Conservation (phyloP, 2,888 invertebrate genomes). For the Caenorhabditis sp. region DNA sequence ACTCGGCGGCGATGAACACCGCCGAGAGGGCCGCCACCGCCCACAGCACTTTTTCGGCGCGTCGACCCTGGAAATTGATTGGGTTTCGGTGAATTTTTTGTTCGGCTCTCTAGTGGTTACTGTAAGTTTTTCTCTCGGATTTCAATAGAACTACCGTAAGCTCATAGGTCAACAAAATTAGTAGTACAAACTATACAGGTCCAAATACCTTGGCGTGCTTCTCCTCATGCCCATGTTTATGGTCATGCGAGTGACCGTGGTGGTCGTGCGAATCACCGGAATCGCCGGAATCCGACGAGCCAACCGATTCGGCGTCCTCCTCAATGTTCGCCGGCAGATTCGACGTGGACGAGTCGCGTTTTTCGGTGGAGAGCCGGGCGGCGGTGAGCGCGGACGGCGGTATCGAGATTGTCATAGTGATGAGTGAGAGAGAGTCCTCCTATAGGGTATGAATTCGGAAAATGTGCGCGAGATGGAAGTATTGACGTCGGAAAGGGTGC, state of each 20-base stretch:
- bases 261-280: conserved; percentile 42
- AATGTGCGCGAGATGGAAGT: too few relatives aligned
- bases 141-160: too few relatives aligned
- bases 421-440: too few relatives aligned
- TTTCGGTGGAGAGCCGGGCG: conserved; percentile 20
- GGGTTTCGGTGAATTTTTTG: neutral
- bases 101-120: too few relatives aligned
- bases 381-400: conserved; percentile 5
- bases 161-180: too few relatives aligned
- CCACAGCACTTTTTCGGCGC: conserved; percentile 70
- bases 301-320: conserved; percentile 34
- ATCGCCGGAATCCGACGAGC: conserved; percentile 35
- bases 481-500: too few relatives aligned
- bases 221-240: conserved; percentile 26
- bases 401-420: conserved; percentile 32
- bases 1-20: conserved; percentile 70
- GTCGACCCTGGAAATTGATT: conserved; percentile 61
- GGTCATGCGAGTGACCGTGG: conserved; percentile 27
- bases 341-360: conserved; percentile 41
- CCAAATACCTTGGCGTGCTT: conserved; percentile 31
- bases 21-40: conserved; percentile 68
- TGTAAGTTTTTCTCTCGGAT: too few relatives aligned
- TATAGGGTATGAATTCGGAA: too few relatives aligned
- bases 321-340: conserved; percentile 42
- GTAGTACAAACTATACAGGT: too few relatives aligned